Conservation (phyloP, 2,113 vertebrate species). For the Ondatra zibethicus region DNA sequence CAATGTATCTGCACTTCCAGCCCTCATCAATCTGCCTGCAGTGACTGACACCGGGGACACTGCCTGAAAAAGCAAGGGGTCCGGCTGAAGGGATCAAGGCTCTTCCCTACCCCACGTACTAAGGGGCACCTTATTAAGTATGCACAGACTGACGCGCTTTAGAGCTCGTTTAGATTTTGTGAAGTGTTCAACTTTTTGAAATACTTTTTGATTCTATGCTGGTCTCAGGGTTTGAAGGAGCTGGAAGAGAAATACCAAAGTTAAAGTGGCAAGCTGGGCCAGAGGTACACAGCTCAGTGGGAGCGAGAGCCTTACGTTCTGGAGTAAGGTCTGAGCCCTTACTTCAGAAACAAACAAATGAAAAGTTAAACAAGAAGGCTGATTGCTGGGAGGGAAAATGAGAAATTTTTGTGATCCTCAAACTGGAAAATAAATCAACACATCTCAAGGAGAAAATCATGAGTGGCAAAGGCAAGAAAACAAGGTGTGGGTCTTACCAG, state of each 20-base stretch:
- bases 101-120: too few species aligned
- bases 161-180: background rate
- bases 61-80: background rate
- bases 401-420: background rate
- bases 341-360: background rate
- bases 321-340: background rate
- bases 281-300: background rate
- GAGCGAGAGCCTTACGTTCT: background rate
- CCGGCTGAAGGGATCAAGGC: background rate
- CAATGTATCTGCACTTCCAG: background rate
- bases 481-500: background rate
- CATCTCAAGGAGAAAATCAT: background rate
- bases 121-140: background rate
- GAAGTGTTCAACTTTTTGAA: slow-evolving; percentile 33
- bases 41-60: background rate
- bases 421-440: background rate
- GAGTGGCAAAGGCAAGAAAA: background rate
- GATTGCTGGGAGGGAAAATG: background rate
- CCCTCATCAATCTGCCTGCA: background rate
- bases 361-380: background rate
- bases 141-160: background rate
- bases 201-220: background rate
- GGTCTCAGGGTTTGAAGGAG: background rate
- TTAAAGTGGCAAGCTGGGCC: background rate
- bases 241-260: slow-evolving; percentile 48